Percentiles rank a stretch among this genome's conserved stretches.
Conservation (phyloP, 2,888 invertebrate genomes). For the Pteria penguin region DNA sequence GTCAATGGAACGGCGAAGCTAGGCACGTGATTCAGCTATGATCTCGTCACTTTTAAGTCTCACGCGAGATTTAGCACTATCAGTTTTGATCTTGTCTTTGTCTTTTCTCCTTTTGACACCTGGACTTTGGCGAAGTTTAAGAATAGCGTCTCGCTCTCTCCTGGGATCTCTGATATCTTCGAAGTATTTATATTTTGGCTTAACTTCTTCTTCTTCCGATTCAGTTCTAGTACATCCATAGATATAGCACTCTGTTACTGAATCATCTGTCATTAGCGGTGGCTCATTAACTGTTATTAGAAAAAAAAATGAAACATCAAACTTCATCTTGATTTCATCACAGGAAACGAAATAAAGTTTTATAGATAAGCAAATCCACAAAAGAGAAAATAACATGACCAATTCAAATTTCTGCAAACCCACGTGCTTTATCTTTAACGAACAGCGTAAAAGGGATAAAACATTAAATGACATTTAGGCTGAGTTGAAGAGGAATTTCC, state of each 20-base stretch:
- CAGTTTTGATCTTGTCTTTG: slow-evolving; percentile 51
- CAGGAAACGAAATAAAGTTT: no score
- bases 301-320: no score
- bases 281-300: slow-evolving; percentile 56
- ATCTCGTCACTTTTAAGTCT: slow-evolving; percentile 38
- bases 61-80: slow-evolving; percentile 19
- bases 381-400: no score
- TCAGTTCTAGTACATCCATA: slow-evolving; percentile 61
- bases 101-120: slow-evolving; percentile 64
- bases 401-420: no score
- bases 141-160: slow-evolving; percentile 64
- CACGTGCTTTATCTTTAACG: no score
- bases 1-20: no score
- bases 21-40: slow-evolving; percentile 29
- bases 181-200: slow-evolving; percentile 72
- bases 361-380: no score
- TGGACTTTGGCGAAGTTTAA: slow-evolving; percentile 70
- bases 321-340: no score
- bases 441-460: no score
- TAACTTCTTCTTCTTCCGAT: slow-evolving; percentile 62
- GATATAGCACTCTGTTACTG: slow-evolving; percentile 54
- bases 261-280: slow-evolving; percentile 53
- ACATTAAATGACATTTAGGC: no score
- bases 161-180: slow-evolving; percentile 68
- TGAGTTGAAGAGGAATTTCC: no score